phyloP scores from a whole-genome alignment of 2,888 invertebrate genomes.

The Terebella lapidaria region DNA sequence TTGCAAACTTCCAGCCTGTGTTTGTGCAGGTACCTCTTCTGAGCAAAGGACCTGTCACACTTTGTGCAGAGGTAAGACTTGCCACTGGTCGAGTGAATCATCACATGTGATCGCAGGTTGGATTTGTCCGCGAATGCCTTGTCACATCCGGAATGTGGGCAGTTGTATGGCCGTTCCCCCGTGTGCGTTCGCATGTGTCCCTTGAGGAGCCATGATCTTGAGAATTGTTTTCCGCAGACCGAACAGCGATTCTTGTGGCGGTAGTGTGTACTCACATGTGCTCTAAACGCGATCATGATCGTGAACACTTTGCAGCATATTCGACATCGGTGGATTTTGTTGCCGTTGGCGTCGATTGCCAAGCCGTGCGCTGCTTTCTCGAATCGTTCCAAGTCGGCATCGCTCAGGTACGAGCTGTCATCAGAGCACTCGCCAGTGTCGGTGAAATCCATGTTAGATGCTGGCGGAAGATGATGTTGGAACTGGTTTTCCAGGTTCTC shows the following conservation, averaged over 20 bases:
- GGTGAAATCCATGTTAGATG: no score
- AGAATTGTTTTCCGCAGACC: conserved; percentile 45
- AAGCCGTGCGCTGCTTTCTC: conserved; percentile 16
- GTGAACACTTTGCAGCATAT: conserved; percentile 36
- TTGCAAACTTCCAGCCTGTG: conserved; percentile 48
- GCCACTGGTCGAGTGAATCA: conserved; percentile 42
- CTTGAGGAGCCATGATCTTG: conserved; percentile 48
- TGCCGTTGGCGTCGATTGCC: conserved; percentile 16
- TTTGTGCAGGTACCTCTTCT: conserved; percentile 49
- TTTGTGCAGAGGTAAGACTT: conserved; percentile 41
- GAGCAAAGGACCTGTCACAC: conserved; percentile 48
- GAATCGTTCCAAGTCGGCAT: conserved; percentile 1
- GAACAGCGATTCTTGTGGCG: conserved; percentile 37
- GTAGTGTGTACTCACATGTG: conserved; percentile 34
- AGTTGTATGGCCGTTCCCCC: conserved; percentile 46
- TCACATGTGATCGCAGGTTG: conserved; percentile 46
- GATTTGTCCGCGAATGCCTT: conserved; percentile 51
- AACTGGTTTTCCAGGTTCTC: no score
- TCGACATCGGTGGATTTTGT: conserved; percentile 29
- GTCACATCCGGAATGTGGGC: conserved; percentile 37
- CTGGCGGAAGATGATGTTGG: no score
- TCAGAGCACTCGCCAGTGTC: conserved; percentile 5
- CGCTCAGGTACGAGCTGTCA: neutral
- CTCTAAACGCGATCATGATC: conserved; percentile 28
- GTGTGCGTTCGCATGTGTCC: conserved; percentile 51